Evolutionary conservation across 2,113 vertebrate genomes (phyloP), one percentile per base, ranked within the genome.

Genomic region (Entelurus aequoreus): DNA sequence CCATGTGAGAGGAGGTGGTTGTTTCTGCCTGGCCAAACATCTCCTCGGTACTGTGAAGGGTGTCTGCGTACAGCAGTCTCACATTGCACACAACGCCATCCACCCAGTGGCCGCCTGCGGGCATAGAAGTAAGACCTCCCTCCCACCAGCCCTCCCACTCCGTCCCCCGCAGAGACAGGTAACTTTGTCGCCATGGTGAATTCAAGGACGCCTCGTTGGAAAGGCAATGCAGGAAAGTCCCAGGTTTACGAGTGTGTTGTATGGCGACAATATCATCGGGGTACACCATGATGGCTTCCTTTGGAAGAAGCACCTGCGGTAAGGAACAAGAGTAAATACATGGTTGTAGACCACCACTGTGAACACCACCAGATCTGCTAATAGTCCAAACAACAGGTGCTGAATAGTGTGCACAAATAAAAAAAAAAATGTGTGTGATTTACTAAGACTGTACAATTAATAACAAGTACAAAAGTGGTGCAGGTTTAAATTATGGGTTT

Each of bases 101-200:
- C 37, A 90, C 75, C 91, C 91, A 92, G 37, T 55, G 77, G 15
- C 72, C 74, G 38, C 59, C 68, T 0, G 58, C 37, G 3, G 77
- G 64, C 3, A 77, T 50, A 0, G 57, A 77, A 6, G 81, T 67
- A 7, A 85, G 54, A 4, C 84, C 83, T 15, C 83, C 87, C 48
- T 90, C 87, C 54, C 83, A 72, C 91, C 92, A 92, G 65, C 88
- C 86, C 1, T 85, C 85, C 89, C 87, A 86, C 49, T 83, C 82
- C 0, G 71, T 35, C 38, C 86, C 79, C 21, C 54, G 55, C 0
- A 90, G 58, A 37, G 89, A 87, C 62, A 91, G 38, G 60, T 91
- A 93, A 65, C 87, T 92, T 73, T 93, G 92, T 2, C 85, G 83
- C 92, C 92, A 93, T 1, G 76, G 67, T 6, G 90, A 91, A 36